Evolutionary conservation across 2,888 invertebrate genomes (phyloP).

Genomic region (Pecten maximus): DNA sequence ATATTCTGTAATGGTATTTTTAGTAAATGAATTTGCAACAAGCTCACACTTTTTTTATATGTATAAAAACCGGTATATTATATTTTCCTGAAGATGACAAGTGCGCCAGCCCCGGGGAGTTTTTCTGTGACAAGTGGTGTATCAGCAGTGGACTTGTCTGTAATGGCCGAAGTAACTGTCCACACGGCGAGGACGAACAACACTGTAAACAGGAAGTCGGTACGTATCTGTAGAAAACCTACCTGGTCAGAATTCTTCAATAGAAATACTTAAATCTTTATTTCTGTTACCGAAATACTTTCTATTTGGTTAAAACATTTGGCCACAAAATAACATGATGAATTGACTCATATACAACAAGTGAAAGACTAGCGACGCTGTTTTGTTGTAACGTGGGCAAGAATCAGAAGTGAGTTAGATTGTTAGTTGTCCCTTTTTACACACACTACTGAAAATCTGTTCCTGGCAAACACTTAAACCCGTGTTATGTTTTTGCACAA

Average conservation of each 20-base stretch:
- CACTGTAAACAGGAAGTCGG: constrained; percentile 55
- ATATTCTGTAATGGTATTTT: too few species aligned
- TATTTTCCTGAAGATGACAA: neutral
- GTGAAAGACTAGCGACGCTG: too few species aligned
- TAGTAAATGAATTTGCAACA: neutral
- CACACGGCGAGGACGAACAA: constrained; percentile 70
- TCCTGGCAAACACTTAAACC: too few species aligned
- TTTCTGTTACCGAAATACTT: neutral
- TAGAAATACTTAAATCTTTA: neutral
- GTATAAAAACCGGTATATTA: too few species aligned
- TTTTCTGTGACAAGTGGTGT: constrained; percentile 71
- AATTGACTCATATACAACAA: too few species aligned
- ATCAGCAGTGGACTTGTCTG: constrained; percentile 71
- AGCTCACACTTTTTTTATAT: too few species aligned
- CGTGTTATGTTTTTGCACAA: neutral
- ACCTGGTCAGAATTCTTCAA: neutral
- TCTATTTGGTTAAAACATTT: too few species aligned
- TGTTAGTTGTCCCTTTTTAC: too few species aligned
- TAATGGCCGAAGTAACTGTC: constrained; percentile 77
- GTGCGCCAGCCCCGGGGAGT: constrained; percentile 50
- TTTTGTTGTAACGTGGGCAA: too few species aligned
- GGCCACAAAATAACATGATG: too few species aligned
- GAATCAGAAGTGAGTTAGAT: too few species aligned
- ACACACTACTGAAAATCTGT: too few species aligned
- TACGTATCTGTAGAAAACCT: neutral